Base-by-base conservation (phyloP, 1,140 invertebrate genomes). In the Papilio polytes region DNA sequence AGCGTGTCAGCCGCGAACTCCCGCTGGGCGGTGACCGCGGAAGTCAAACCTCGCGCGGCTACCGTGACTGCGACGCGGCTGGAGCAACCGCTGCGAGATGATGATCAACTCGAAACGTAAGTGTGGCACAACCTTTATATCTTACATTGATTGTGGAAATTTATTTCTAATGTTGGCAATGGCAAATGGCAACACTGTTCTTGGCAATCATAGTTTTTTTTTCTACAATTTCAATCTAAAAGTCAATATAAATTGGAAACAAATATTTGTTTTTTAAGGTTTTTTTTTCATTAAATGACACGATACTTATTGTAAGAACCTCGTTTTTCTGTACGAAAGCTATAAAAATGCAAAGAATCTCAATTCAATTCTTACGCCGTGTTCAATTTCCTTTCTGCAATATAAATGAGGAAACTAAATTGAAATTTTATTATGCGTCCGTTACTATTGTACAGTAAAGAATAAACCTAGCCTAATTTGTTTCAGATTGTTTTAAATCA, bases 1-100 rank as follows among this genome's bases (percentile, higher is more conserved):
- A 98, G 97, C 76, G 98, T 98, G 18, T 97, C 97, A 41, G 96
- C 97, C 9, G 97, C 97, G 74, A 97, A 97, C 56, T 96, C 96
- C 18, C 96, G 97, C 70, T 99, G 98, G 98, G 98, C 97, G 82
- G 96, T 99, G 56, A 97, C 97, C 13, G 97, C 98, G 41, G 98
- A 99, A 84, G 96, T 97, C 41, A 97, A 98, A 88, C 97, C 98
- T 79, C 98, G 98, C 2, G 96, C 97, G 1, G 98, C 98, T 1
- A 98, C 98, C 10, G 98, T 99, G 22, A 98, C 98, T 0, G 97
- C 98, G 0, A 97, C 98, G 77, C 95, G 97, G 66, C 97, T 97
- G 63, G 97, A 96, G 80, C 94, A 95, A 80, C 91, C 92, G 2
- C 84, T 95, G 44, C 85, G 87, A 22, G 93, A 94, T 77, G 92